Evolutionary conservation across 2,888 invertebrate genomes (phyloP), one percentile per base, ranked within the genome.

Genomic region (Biston betularia): DNA sequence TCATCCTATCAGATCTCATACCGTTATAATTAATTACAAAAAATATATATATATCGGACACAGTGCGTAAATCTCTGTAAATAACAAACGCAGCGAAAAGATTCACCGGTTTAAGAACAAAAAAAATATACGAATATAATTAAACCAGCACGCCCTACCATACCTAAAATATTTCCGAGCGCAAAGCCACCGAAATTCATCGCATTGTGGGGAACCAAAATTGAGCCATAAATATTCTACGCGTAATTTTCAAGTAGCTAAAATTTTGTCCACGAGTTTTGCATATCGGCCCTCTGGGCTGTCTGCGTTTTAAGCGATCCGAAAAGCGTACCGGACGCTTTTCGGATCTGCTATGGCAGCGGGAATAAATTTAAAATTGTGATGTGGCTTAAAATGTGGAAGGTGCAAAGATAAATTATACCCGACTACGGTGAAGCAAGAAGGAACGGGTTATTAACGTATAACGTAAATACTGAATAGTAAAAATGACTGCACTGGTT

Each of bases 181-280:
- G 73, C 78, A 69, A 81, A 71, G 80, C 82, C 80, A 79, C 82
- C 76, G 76, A 85, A 86, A 89, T 86, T 83, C 85, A 70, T 79
- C 66, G 87, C 87, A 89, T 90, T 87, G 87, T 86, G 70, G 78
- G 65, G 73, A 75, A 75, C 65, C 76, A 79, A 87, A 90, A 93
- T 92, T 92, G 88, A 93, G 91, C 87, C 85, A 91, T 92, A 92
- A 92, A 92, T 92, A 88, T 89, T 82, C 86, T 86, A 89, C 86
- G 82, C 80, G 84, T 85, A 89, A 89, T 89, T 90, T 90, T 81
- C 85, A 85, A 85, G 88, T 79, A 69, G 67, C 69, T 65, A 68
- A 73, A 69, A 71, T 71, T 73, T 70, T 78, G 79, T 61, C 78
- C 81, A 58, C 74, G 68, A 72, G 75, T 85, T 89, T 88, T 88